phyloP scores from a whole-genome alignment of 2,797 vertebrate species.

The Vultur gryphus region DNA sequence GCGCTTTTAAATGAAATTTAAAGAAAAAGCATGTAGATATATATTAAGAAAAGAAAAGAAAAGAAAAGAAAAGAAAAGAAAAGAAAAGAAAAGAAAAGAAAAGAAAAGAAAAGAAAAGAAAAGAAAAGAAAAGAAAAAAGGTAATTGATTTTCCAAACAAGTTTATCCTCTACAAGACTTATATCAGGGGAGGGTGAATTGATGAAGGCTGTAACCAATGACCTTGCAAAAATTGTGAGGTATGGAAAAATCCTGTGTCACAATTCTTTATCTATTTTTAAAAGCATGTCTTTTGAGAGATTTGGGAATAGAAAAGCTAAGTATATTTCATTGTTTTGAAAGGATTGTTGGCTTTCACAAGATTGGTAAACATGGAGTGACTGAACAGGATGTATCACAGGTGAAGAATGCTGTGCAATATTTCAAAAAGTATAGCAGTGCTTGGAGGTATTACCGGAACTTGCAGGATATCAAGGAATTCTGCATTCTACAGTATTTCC shows the following conservation, averaged over 20 bases:
- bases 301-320: not conserved
- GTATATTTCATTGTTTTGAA: not conserved
- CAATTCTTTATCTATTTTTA: not conserved
- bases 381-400: not conserved
- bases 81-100: too few species aligned
- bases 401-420: not conserved
- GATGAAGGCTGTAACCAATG: not conserved
- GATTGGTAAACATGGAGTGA: not conserved
- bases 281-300: not conserved
- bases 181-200: not conserved
- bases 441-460: not conserved
- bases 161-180: not conserved
- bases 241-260: not conserved
- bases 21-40: not conserved
- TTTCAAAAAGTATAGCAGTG: not conserved
- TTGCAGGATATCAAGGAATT: not conserved
- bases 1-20: not conserved
- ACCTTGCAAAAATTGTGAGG: not conserved
- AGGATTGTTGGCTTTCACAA: not conserved
- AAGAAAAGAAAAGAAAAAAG: too few species aligned
- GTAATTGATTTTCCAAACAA: not conserved
- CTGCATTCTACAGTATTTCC: slow-evolving; percentile 26
- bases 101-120: too few species aligned
- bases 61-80: not conserved
- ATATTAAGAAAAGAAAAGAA: not conserved